Evolutionary conservation across 2,888 invertebrate genomes (phyloP).

Genomic region (Brachyptera putata): DNA sequence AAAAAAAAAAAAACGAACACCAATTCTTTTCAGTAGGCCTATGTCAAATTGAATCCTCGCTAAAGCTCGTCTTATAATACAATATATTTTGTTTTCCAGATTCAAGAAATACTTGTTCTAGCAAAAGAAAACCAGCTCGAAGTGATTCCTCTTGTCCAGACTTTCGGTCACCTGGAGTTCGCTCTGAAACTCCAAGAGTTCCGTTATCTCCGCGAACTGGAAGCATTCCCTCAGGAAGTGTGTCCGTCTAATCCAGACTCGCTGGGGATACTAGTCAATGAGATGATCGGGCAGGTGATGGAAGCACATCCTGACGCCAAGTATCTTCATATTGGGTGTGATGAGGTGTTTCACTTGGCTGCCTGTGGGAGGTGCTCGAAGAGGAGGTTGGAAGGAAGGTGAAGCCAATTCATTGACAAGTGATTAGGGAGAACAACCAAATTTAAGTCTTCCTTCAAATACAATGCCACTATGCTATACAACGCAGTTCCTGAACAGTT

Average conservation of each 20-base stretch:
- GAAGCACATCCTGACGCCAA: slow-evolving; percentile 39
- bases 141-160: slow-evolving; percentile 51
- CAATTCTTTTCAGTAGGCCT: too few species aligned
- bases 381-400: slow-evolving; percentile 29
- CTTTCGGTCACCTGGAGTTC: slow-evolving; percentile 52
- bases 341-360: slow-evolving; percentile 45
- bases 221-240: slow-evolving; percentile 45
- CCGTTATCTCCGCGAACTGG: slow-evolving; percentile 44
- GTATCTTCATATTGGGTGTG: slow-evolving; percentile 48
- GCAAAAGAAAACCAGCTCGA: slow-evolving; percentile 43
- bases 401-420: too few species aligned
- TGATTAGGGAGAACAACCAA: too few species aligned
- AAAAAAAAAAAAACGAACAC: too few species aligned
- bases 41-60: too few species aligned
- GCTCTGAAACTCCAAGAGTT: slow-evolving; percentile 46
- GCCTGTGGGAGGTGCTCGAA: slow-evolving; percentile 40
- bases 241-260: slow-evolving; percentile 47
- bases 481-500: too few species aligned
- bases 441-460: too few species aligned
- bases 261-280: slow-evolving; percentile 33
- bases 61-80: too few species aligned
- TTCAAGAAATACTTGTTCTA: slow-evolving; percentile 38
- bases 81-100: too few species aligned
- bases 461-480: too few species aligned
- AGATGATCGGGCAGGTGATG: slow-evolving; percentile 42